Evolutionary conservation across 2,797 vertebrate species (phyloP).

Genomic region (Scomberomorus guttatus): DNA sequence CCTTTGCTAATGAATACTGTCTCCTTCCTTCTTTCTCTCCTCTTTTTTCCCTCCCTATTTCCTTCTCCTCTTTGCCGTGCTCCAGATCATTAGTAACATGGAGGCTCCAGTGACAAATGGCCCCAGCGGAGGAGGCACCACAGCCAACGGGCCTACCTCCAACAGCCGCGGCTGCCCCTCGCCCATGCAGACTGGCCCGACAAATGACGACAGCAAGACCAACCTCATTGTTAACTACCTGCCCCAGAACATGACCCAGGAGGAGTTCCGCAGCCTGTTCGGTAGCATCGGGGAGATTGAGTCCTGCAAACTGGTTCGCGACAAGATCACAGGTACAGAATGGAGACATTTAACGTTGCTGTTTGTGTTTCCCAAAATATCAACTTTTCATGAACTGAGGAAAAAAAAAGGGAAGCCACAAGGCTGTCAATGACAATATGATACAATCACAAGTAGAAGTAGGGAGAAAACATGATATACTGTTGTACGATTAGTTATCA

Average conservation of each 20-base stretch:
- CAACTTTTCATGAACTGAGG: neutral
- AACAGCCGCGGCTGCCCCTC: conserved; percentile 99
- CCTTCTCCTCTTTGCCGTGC: conserved; percentile 18
- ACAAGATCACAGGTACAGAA: conserved; percentile 98
- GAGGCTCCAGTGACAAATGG: conserved; percentile 99
- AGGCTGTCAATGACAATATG: neutral
- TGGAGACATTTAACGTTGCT: neutral
- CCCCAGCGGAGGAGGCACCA: conserved; percentile 91
- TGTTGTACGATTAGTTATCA: conserved; percentile 1
- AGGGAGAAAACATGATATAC: neutral
- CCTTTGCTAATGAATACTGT: conserved; percentile 24
- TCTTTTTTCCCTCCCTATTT: conserved; percentile 1
- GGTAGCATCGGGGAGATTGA: conserved; percentile 99
- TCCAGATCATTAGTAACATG: conserved; percentile 99
- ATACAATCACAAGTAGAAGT: neutral
- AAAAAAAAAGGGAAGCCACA: neutral
- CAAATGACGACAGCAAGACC: conserved; percentile 99
- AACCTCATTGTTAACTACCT: conserved; percentile 99
- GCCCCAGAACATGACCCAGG: conserved; percentile 99
- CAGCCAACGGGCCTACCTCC: conserved; percentile 97
- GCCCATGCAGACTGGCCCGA: conserved; percentile 96
- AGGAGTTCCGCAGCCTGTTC: conserved; percentile 99
- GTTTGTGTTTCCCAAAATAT: neutral
- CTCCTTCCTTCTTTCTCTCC: conserved; percentile 20
- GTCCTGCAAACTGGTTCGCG: conserved; percentile 99